Percentiles rank a stretch among this genome's conserved stretches.
Evolutionary conservation across 1,140 invertebrate species (phyloP).

Genomic region (Asbolus verrucosus): DNA sequence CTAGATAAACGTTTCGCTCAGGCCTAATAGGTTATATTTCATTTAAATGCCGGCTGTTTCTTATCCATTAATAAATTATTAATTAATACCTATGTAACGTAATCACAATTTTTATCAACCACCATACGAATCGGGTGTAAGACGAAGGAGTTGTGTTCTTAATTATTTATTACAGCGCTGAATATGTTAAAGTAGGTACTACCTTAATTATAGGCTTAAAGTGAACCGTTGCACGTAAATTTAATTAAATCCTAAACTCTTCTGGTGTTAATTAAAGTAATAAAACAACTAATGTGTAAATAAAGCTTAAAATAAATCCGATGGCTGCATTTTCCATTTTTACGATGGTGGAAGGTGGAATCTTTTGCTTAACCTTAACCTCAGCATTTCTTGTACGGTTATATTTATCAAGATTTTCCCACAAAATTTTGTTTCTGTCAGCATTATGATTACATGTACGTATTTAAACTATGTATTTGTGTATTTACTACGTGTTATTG

Average conservation of each 20-base stretch:
- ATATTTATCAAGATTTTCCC: no score
- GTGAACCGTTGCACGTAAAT: slow-evolving; percentile 15
- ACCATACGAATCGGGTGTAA: neutral
- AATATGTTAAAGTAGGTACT: neutral
- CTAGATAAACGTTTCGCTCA: slow-evolving; percentile 5
- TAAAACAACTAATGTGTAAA: neutral
- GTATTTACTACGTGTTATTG: no score
- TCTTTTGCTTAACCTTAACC: no score
- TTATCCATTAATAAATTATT: slow-evolving; percentile 21
- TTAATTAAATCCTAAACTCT: slow-evolving; percentile 23
- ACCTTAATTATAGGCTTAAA: slow-evolving; percentile 12
- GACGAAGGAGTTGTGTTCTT: neutral
- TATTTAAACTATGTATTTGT: no score
- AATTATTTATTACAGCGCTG: slow-evolving; percentile 1
- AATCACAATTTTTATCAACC: slow-evolving; percentile 24
- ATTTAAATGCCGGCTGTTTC: slow-evolving; percentile 14
- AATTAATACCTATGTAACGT: slow-evolving; percentile 13
- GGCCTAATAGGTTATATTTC: slow-evolving; percentile 1
- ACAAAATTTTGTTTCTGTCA: no score
- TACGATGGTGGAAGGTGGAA: neutral
- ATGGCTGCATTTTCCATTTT: neutral
- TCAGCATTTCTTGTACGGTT: no score
- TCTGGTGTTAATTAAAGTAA: slow-evolving; percentile 26
- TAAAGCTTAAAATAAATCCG: slow-evolving; percentile 9
- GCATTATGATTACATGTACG: no score